Evolutionary conservation across 1,140 invertebrate genomes (phyloP).

Genomic region (Drepana arcuata): DNA sequence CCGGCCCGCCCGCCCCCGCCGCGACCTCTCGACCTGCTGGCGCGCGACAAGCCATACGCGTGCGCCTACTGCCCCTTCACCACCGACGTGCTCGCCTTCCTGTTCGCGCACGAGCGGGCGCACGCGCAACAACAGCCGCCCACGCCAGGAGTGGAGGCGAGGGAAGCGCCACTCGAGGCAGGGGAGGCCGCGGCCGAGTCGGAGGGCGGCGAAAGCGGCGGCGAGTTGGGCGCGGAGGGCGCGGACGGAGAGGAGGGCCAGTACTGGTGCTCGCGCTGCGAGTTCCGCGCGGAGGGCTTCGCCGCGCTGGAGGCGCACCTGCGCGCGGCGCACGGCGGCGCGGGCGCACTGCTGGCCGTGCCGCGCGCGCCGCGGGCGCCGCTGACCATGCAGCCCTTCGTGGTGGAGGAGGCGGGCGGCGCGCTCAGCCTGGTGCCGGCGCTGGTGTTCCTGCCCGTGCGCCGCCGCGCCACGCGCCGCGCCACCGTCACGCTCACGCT

Average conservation of each 20-base stretch:
- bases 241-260: constrained; percentile 31
- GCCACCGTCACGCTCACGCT: constrained; percentile 92
- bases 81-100: constrained; percentile 89
- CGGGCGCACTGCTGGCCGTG: constrained; percentile 77
- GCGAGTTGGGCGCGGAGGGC: constrained; percentile 27
- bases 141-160: constrained; percentile 21
- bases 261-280: constrained; percentile 79
- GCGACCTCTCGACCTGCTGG: constrained; percentile 60
- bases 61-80: constrained; percentile 92
- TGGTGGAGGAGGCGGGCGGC: constrained; percentile 78
- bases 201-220: constrained; percentile 20
- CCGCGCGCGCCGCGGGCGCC: constrained; percentile 74
- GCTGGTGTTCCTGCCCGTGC: constrained; percentile 92
- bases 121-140: constrained; percentile 72
- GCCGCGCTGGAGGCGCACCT: constrained; percentile 78
- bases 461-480: constrained; percentile 83
- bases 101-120: constrained; percentile 92
- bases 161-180: constrained; percentile 20
- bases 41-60: constrained; percentile 81
- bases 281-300: constrained; percentile 75
- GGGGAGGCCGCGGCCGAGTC: constrained; percentile 14
- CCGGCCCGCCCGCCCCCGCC: constrained; percentile 73
- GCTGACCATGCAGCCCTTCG: constrained; percentile 90
- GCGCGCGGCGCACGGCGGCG: constrained; percentile 74
- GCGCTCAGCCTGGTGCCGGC: constrained; percentile 85